phyloP scores from a whole-genome alignment of 2,797 vertebrate genomes.

The Anableps anableps region DNA sequence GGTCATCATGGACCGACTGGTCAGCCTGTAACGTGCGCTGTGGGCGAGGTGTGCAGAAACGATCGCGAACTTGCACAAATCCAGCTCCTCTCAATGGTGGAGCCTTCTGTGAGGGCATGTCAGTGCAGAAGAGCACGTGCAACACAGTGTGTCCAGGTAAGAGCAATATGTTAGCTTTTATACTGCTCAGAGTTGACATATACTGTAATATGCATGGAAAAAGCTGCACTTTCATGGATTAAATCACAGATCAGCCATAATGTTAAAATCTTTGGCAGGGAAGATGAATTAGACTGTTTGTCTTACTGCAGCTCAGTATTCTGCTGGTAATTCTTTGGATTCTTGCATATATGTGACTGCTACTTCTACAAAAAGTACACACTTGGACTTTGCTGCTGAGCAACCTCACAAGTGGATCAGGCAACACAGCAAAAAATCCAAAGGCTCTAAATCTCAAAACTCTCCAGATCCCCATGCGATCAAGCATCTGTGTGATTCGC shows the following conservation, averaged over 20 bases:
- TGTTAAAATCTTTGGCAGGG: not conserved
- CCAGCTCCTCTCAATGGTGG: constrained; percentile 96
- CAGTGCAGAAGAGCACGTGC: constrained; percentile 95
- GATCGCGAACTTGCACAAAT: constrained; percentile 95
- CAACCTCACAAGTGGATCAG: not conserved
- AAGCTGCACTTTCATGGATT: not conserved
- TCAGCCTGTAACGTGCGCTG: constrained; percentile 92
- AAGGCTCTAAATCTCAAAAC: not conserved
- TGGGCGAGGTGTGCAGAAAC: constrained; percentile 94
- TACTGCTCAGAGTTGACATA: not conserved
- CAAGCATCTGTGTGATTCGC: not conserved
- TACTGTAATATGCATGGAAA: too few species aligned
- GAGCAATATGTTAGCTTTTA: not conserved
- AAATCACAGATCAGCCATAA: not conserved
- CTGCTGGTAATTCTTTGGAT: not conserved
- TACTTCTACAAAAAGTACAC: constrained; percentile 4
- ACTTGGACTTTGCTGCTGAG: constrained; percentile 12
- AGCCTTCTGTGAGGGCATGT: constrained; percentile 95
- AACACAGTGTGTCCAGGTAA: constrained; percentile 93
- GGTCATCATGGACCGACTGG: constrained; percentile 98
- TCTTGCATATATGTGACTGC: not conserved
- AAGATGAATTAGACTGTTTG: not conserved
- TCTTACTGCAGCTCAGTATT: not conserved
- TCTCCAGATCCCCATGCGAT: constrained; percentile 9
- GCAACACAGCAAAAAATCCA: not conserved